Percentiles rank a stretch among this genome's conserved stretches.
Evolutionary conservation across 2,113 vertebrate genomes (phyloP).

Genomic region (Mirounga angustirostris): DNA sequence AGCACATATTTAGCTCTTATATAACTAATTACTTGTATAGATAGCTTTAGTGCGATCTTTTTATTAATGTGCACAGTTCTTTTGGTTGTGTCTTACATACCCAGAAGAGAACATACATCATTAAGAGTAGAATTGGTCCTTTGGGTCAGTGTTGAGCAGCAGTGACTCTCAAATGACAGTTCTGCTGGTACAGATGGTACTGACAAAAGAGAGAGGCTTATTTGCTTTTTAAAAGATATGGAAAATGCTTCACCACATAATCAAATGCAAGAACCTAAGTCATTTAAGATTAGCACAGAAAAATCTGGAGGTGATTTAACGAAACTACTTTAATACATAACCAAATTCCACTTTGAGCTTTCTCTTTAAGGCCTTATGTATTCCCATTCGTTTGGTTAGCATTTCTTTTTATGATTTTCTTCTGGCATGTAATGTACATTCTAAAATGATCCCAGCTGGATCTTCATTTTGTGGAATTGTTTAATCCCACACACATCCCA

Average conservation of each 20-base stretch:
- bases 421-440: not conserved
- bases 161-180: not conserved
- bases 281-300: not conserved
- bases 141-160: not conserved
- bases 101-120: not conserved
- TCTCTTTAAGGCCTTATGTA: not conserved
- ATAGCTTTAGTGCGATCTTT: not conserved
- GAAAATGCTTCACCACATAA: not conserved
- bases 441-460: not conserved
- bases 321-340: not conserved
- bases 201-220: not conserved
- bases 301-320: not conserved
- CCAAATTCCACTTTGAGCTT: not conserved
- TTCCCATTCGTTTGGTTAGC: not conserved
- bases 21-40: not conserved
- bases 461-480: not conserved
- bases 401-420: not conserved
- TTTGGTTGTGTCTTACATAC: not conserved
- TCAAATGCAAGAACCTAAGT: slow-evolving; percentile 1
- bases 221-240: slow-evolving; percentile 12
- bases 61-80: not conserved
- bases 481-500: not conserved
- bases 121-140: not conserved
- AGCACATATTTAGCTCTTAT: not conserved
- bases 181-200: not conserved